phyloP scores from a whole-genome alignment of 64 coral and sea anemone genomes.

The Pocillopora damicornis region DNA sequence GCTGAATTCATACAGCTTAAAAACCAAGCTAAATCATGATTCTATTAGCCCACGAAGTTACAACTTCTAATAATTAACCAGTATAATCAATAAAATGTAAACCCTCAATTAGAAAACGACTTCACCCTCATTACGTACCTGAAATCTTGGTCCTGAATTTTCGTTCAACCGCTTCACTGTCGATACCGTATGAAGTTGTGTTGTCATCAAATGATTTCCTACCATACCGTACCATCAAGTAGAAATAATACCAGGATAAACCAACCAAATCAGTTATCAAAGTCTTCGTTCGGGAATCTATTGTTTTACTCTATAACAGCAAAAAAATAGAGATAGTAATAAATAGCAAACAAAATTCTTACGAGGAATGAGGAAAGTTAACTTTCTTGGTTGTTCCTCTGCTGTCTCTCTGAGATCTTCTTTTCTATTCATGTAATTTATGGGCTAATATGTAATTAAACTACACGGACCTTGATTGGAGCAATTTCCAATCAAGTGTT shows the following conservation, averaged over 20 bases:
- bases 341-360: background rate
- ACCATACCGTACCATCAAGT: conserved; percentile 16
- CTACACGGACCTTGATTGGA: no score
- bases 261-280: conserved; percentile 2
- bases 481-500: no score
- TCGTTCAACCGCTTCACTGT: background rate
- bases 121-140: background rate
- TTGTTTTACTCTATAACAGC: conserved; percentile 1
- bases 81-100: no score
- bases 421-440: no score
- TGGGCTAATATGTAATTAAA: no score
- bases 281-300: background rate
- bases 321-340: background rate
- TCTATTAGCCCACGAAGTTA: no score
- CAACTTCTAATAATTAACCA: no score
- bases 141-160: background rate
- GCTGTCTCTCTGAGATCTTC: no score
- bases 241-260: conserved; percentile 3
- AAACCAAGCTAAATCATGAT: no score
- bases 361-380: no score
- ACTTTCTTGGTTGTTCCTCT: no score
- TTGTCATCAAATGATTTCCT: background rate
- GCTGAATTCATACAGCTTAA: no score
- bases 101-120: background rate
- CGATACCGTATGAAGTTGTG: background rate